Base-by-base conservation (phyloP, 1,140 invertebrate species). In the Mylabris phalerata region DNA sequence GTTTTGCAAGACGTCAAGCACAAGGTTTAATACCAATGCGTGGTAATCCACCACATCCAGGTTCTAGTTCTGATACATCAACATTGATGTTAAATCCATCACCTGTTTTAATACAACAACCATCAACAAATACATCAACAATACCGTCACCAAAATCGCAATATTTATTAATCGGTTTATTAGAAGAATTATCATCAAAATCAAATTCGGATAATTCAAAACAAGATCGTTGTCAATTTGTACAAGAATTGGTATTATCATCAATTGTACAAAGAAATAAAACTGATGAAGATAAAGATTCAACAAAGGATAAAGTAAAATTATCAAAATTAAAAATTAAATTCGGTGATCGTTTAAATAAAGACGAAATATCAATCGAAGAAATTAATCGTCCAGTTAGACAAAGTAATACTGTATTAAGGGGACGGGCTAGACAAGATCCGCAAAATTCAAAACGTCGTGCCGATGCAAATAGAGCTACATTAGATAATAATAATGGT, bases 1-100 rank as follows among this genome's bases (percentile, higher is more conserved):
- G 92, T 61, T 79, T 93, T 73, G 91, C 92, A 60, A 83, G 91
- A 67, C 82, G 90, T 57, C 86, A 85, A 63, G 81, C 81, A 44
- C 66, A 68, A 51, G 50, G 64, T 67, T 52, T 50, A 60, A 6
- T 49, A 62, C 11, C 62, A 62, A 45, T 65, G 13, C 50, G 66
- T 25, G 66, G 67, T 7, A 40, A 40, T 42, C 32, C 32, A 55
- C 60, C 63, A 27, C 63, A 65, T 48, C 58, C 64, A 41, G 54
- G 56, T 5, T 67, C 68, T 6, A 67, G 63, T 49, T 68, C 60
- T 59, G 64, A 62, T 9, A 59, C 66, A 24, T 69, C 65, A n/a
- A 70, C 70, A 9, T 61, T 73, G 59, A 62, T 74, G 57, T 63
- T 71, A 45, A 71, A 71, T 45, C 63, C 69, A 6, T 63, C 69